A percentile compares a stretch with the other conserved stretches of the same genome.
These are phyloP conservation scores for Pogonomyrmex californicus DNA, from an alignment of 1,140 invertebrate species.

Conservation along the genomic window DNA sequence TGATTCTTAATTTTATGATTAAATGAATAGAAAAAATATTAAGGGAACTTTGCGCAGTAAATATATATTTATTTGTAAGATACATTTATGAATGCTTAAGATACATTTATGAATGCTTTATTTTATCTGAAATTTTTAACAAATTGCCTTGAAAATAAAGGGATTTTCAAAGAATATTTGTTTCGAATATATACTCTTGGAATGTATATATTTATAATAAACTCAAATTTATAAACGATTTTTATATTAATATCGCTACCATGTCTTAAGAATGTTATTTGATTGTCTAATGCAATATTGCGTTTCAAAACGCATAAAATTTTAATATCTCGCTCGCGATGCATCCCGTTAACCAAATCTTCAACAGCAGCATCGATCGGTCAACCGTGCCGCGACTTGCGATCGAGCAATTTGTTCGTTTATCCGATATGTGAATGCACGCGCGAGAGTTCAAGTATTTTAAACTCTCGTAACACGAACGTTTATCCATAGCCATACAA, in stretches of 20 bases:
- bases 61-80: too few species aligned
- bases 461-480: not conserved
- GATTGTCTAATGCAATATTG: slow-evolving; percentile 10
- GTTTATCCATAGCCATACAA: slow-evolving; percentile 34
- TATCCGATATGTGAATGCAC: not conserved
- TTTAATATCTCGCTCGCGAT: slow-evolving; percentile 34
- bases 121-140: too few species aligned
- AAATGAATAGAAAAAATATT: too few species aligned
- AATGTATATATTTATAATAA: not conserved
- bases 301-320: slow-evolving; percentile 41
- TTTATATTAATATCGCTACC: not conserved
- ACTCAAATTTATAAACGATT: slow-evolving; percentile 20
- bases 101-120: too few species aligned
- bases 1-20: too few species aligned
- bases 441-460: slow-evolving; percentile 20
- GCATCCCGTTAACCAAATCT: slow-evolving; percentile 48
- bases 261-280: not conserved
- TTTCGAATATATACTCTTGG: too few species aligned
- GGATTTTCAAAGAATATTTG: too few species aligned
- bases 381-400: slow-evolving; percentile 30
- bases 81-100: too few species aligned
- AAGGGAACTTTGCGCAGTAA: too few species aligned
- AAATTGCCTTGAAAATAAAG: too few species aligned
- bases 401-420: slow-evolving; percentile 51
- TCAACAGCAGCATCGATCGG: slow-evolving; percentile 20